phyloP scores from a whole-genome alignment of 2,113 vertebrate genomes.

The Procavia capensis region DNA sequence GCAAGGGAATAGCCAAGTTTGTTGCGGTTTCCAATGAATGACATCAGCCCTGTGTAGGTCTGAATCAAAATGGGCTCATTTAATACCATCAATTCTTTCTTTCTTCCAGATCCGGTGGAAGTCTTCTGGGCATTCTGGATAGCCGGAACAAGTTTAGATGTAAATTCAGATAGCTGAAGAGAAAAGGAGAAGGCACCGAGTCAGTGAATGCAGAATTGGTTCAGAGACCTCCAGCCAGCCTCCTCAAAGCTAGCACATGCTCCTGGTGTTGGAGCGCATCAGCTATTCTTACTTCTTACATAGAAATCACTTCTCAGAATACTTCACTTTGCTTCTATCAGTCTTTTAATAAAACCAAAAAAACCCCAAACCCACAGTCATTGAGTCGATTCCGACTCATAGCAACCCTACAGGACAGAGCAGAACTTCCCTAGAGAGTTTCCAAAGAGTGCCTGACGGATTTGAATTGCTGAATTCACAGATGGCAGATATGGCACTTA shows the following conservation, averaged over 20 bases:
- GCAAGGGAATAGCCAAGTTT: slow-evolving; percentile 91
- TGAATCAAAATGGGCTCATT: slow-evolving; percentile 88
- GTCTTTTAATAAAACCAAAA: slow-evolving; percentile 26
- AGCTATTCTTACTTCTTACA: background rate
- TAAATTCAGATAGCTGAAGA: slow-evolving; percentile 88
- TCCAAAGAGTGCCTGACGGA: too few species aligned
- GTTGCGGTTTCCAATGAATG: slow-evolving; percentile 90
- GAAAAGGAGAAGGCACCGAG: background rate
- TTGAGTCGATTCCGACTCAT: too few species aligned
- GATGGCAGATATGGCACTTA: too few species aligned
- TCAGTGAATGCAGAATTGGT: background rate
- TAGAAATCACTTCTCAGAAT: background rate
- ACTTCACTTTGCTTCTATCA: background rate
- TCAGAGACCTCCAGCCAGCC: background rate
- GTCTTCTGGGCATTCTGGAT: slow-evolving; percentile 83
- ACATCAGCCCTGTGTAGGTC: slow-evolving; percentile 89
- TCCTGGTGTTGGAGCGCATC: background rate
- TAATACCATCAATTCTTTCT: slow-evolving; percentile 86
- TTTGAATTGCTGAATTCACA: too few species aligned
- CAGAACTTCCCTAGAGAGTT: too few species aligned
- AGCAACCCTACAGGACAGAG: too few species aligned
- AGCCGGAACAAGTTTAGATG: slow-evolving; percentile 83
- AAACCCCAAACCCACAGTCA: too few species aligned
- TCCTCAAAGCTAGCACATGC: background rate
- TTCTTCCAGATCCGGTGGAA: slow-evolving; percentile 84